These are phyloP conservation scores for Chymomyza fuscimana DNA, from an alignment of 2,888 invertebrate species.

Conservation along the genomic window DNA sequence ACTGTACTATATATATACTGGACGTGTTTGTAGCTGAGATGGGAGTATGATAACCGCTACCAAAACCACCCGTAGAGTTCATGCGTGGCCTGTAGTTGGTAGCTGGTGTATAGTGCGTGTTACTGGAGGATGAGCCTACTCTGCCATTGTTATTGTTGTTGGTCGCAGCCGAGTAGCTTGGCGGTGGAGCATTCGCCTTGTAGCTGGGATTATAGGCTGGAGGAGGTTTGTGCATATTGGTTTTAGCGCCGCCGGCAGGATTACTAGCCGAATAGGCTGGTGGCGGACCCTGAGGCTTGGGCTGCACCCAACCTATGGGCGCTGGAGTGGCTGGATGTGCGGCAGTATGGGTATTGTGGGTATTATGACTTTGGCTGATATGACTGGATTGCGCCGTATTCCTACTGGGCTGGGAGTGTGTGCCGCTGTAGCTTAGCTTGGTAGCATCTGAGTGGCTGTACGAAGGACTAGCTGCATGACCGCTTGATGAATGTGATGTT, in stretches of 20 bases:
- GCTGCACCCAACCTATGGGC: conserved; percentile 76
- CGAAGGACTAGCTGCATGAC: conserved; percentile 20
- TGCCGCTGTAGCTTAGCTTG: conserved; percentile 66
- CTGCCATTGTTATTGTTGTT: conserved; percentile 44
- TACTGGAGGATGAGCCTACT: conserved; percentile 25
- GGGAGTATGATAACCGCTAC: conserved; percentile 60
- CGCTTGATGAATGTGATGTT: conserved; percentile 24
- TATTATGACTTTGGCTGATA: conserved; percentile 36
- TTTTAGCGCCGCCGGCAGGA: conserved; percentile 75
- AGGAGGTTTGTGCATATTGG: conserved; percentile 75
- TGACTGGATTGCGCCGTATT: not conserved
- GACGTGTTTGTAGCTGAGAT: conserved; percentile 67
- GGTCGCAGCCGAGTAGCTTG: conserved; percentile 68
- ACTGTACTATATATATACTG: conserved; percentile 72
- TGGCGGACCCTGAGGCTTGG: conserved; percentile 76
- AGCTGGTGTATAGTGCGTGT: conserved; percentile 58
- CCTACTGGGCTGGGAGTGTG: conserved; percentile 35
- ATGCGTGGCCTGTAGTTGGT: conserved; percentile 57
- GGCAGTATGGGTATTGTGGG: conserved; percentile 28
- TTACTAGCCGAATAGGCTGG: conserved; percentile 76
- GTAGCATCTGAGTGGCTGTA: conserved; percentile 56
- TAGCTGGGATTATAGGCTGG: conserved; percentile 74
- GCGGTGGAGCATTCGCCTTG: conserved; percentile 68
- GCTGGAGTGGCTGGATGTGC: conserved; percentile 41
- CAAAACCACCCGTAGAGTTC: conserved; percentile 59